Base-by-base conservation (phyloP, 23 tunicate genomes). In the Botrylloides violaceus region DNA sequence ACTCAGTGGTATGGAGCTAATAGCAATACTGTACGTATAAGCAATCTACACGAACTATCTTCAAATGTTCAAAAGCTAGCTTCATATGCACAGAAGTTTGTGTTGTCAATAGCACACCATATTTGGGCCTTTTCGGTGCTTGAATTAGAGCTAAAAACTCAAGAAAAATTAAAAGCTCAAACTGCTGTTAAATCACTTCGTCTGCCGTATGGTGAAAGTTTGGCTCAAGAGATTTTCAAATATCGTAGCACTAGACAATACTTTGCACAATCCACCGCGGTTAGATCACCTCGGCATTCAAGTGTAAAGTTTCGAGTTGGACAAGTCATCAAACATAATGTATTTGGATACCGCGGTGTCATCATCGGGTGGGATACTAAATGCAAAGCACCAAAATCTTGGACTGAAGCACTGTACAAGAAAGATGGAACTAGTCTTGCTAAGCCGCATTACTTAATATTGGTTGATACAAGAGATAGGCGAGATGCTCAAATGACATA, bases 321-420 rank as follows among this genome's bases (percentile, higher is more conserved):
- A 27, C 94, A 85, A 72, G 88, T 81, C 34, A 66, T 93, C 27
- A 70, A 66, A 36, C 98, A 93, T 34, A 81, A 82, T 33, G 36
- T 28, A 59, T 72, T 59, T 64, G 94, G 94, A 2, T 93, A 93
- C 65, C 64, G 76, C 3, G 98, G 98, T 3, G 98, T 93, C 1
- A 86, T 93, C 5, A 80, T 85, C 4, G 98, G 98, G 1, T 93
- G 98, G 98, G 94, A 85, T 70, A 65, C 66, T 34, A 53, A 58
- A 2, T 93, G 98, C 39, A 75, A 60, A 31, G 98, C 98, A 30
- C 98, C 98, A 19, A 59, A 63, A n/a, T 25, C 55, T 30, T 92
- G 98, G 98, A 84, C 80, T 9, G 34, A 70, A 7, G 38, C 37
- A 31, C 79, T 71, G 36, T 85, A 76, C 70, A 63, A 81, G 12